Evolutionary conservation across 2,797 vertebrate genomes (phyloP), one percentile per base, ranked within the genome.

Genomic region (Molossus alvarezi): DNA sequence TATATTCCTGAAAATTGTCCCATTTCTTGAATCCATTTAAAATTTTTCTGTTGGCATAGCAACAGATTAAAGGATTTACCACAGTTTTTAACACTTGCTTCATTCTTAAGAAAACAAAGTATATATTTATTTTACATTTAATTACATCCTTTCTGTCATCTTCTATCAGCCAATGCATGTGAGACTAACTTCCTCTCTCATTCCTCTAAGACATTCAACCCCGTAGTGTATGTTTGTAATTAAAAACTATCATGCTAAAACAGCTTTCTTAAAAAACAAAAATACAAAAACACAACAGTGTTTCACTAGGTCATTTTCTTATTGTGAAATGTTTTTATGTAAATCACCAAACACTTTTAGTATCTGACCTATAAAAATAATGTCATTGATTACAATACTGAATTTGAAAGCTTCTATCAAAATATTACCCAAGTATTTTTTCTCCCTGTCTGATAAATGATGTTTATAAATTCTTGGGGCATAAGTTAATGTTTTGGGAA

Each of bases 1-100:
- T 96, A 90, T 95, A 96, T 94, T 93, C 88, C 87, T 97, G 95
- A 97, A 96, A 97, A 96, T 96, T 97, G 80, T 93, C 91, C 95
- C 96, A 96, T 97, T 97, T 97, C 58, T 97, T 97, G 92, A 90
- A 96, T 96, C 88, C 92, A 93, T 92, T 97, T 95, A 96, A 95
- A 94, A 72, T 45, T 95, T 97, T 94, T 64, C 93, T 97, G 97
- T 97, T 96, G 97, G 94, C 97, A 97, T 97, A 95, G 97, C 96
- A 97, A 97, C 97, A 95, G 89, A 97, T 96, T 96, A 96, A 92
- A 95, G 96, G 94, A 95, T 95, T 83, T 94, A 96, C 91, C 88
- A 90, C 51, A 90, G 77, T 90, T 95, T 97, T 94, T 93, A 96
- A 92, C 73, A 87, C 55, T 97, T 93, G 87, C 75, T 97, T 96